Evolutionary conservation across 2,113 vertebrate species (phyloP).

Genomic region (Otolemur garnettii): DNA sequence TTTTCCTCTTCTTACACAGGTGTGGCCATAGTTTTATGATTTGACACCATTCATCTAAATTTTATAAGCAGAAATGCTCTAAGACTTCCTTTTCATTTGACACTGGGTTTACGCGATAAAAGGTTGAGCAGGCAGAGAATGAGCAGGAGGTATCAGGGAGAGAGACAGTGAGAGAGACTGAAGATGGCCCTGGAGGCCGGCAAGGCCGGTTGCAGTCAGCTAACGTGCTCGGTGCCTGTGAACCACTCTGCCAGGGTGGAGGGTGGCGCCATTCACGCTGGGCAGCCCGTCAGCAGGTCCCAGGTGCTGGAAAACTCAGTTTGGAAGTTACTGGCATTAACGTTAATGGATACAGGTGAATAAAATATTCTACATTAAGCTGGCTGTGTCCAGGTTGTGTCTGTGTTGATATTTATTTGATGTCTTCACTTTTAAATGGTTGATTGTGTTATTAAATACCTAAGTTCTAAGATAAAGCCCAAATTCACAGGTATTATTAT

Average conservation of each 20-base stretch:
- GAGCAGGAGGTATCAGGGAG: background rate
- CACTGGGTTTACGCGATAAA: background rate
- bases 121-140: background rate
- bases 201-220: background rate
- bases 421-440: background rate
- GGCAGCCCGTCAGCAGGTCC: background rate
- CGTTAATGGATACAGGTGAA: background rate
- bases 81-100: background rate
- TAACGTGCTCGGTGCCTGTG: background rate
- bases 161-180: background rate
- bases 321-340: background rate
- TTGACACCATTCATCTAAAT: background rate
- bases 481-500: background rate
- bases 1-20: background rate
- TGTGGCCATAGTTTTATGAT: background rate
- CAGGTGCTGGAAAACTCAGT: background rate
- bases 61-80: conserved; percentile 11
- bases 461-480: conserved; percentile 10
- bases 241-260: background rate
- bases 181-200: background rate
- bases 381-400: background rate
- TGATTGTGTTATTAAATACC: conserved; percentile 36
- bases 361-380: background rate
- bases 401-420: conserved; percentile 22
- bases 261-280: background rate